Evolutionary conservation across 2,888 invertebrate genomes (phyloP).

Genomic region (Pimpla rufipes): DNA sequence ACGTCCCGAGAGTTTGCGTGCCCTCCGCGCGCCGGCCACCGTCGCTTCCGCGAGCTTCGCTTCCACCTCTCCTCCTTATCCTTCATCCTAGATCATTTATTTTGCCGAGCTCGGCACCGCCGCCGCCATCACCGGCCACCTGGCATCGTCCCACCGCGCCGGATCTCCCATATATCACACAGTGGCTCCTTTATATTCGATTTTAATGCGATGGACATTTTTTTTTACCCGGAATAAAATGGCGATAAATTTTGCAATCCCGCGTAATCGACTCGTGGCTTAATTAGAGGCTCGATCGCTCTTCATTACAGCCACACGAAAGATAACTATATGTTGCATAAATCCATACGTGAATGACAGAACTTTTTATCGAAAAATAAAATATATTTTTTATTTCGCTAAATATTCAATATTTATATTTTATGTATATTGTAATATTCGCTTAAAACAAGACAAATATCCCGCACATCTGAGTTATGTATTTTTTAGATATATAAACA

Average conservation of each 20-base stretch:
- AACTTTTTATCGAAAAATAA: no score
- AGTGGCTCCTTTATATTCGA: slow-evolving; percentile 11
- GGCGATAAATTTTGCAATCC: background rate
- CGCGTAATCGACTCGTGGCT: background rate
- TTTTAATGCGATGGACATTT: slow-evolving; percentile 17
- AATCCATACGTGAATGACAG: no score
- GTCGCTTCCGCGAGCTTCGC: slow-evolving; percentile 15
- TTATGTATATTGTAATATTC: no score
- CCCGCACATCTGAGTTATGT: no score
- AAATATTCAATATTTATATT: no score
- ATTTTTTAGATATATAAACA: no score
- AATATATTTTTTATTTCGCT: no score
- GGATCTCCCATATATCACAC: slow-evolving; percentile 4
- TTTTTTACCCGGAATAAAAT: background rate
- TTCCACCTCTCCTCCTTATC: slow-evolving; percentile 8
- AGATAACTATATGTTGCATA: no score
- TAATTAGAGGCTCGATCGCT: background rate
- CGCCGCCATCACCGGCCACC: background rate
- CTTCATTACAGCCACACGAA: background rate
- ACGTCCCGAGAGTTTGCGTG: slow-evolving; percentile 3
- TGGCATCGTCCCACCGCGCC: slow-evolving; percentile 7
- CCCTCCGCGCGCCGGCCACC: background rate
- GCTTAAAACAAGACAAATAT: no score
- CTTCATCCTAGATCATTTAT: slow-evolving; percentile 30
- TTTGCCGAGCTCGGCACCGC: slow-evolving; percentile 14